Evolutionary conservation across 2,888 invertebrate species (phyloP).

Genomic region (Aporophyla nigra): DNA sequence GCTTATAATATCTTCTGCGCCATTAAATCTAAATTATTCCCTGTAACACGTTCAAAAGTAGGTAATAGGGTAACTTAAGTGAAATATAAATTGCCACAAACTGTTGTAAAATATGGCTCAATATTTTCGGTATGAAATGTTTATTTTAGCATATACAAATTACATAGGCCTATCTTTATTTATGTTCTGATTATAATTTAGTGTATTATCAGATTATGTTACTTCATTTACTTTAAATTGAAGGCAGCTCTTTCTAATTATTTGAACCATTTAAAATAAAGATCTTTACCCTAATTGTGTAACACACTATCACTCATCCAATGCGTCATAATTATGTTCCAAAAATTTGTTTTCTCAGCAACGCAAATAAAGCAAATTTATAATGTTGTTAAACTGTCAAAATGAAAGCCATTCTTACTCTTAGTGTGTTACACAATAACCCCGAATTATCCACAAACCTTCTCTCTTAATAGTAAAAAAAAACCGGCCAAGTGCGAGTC

Average conservation of each 20-base stretch:
- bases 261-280: not conserved
- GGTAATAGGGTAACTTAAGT: slow-evolving; percentile 62
- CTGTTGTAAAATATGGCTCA: slow-evolving; percentile 51
- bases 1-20: slow-evolving; percentile 84
- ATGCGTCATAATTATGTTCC: no score
- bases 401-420: no score
- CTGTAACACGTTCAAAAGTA: slow-evolving; percentile 74
- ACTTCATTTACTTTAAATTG: slow-evolving; percentile 13
- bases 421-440: no score
- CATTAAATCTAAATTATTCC: slow-evolving; percentile 84
- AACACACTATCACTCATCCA: no score
- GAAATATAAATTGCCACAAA: slow-evolving; percentile 61
- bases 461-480: not conserved
- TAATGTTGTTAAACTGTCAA: no score
- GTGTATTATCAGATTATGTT: slow-evolving; percentile 5
- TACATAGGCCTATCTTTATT: slow-evolving; percentile 25
- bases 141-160: slow-evolving; percentile 54
- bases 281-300: no score
- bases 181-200: slow-evolving; percentile 16
- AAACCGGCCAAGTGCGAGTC: no score
- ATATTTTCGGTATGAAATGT: slow-evolving; percentile 42
- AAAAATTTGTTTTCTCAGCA: no score
- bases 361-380: no score
- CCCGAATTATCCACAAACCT: not conserved
- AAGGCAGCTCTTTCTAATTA: not conserved